Base-by-base conservation (phyloP, 2,113 vertebrate genomes). In the Corvus hawaiiensis region DNA sequence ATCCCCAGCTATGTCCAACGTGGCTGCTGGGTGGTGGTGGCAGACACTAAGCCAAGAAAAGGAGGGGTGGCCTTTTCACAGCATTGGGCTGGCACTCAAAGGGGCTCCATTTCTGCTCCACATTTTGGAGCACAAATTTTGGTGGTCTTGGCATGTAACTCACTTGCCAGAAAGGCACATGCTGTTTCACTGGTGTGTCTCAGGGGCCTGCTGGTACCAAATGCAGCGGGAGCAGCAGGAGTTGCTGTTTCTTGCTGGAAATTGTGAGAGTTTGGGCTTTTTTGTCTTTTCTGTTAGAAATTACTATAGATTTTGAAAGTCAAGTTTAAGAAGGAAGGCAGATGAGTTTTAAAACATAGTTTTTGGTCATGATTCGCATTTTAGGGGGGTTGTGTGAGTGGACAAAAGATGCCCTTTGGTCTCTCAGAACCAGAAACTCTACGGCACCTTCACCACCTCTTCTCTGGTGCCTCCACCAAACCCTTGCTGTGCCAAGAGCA, bases 1-100 rank as follows among this genome's bases (percentile, higher is more conserved):
- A 51, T 28, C 32, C 48, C 87, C 81, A 62, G 37, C 66, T 58
- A 2, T 4, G 3, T 71, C 81, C 33, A 28, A 3, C 0, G 0
- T 63, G 39, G 33, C 46, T 93, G 18, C 41, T 0, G 3, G 55
- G 35, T 11, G 22, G 12, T 23, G 22, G 55, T n/a, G 58, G 44
- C 75, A 74, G 43, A 33, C 8, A 20, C 24, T 41, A 8, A 83
- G 44, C n/a, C 37, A 28, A 22, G 27, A 32, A 39, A 51, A 58
- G 23, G 32, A 68, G 15, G 5, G 7, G 6, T 72, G 28, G 10
- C 74, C 62, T 67, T 90, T 61, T 67, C 16, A 39, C 24, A 59
- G 59, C 1, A 2, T 33, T 54, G n/a, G 28, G 16, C 24, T 75
- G 52, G 28, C 16, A 41, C 64, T 51, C 30, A 14, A 23, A 16